Evolutionary conservation across 2,888 invertebrate genomes (phyloP).

Genomic region (Arctia plantaginis): DNA sequence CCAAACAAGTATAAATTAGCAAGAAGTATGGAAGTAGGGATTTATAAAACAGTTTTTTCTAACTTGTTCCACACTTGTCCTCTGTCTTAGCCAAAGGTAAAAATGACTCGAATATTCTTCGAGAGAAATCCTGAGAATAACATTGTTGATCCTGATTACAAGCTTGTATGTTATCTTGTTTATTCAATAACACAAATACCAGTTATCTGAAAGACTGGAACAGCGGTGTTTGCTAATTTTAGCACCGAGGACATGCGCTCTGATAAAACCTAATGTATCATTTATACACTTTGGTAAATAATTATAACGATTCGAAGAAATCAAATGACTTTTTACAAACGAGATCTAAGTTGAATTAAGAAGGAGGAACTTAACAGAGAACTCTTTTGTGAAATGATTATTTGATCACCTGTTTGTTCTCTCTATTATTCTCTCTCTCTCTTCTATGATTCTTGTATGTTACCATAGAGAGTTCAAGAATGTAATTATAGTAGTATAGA

Average conservation of each 20-base stretch:
- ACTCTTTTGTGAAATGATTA: too few species aligned
- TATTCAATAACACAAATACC: conserved; percentile 21
- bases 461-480: too few species aligned
- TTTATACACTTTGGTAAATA: not conserved
- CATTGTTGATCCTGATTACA: conserved; percentile 11
- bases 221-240: conserved; percentile 15
- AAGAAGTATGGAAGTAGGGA: too few species aligned
- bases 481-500: too few species aligned
- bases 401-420: too few species aligned
- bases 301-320: not conserved
- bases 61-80: not conserved
- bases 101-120: not conserved
- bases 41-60: too few species aligned
- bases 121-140: conserved; percentile 4
- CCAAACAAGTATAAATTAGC: too few species aligned
- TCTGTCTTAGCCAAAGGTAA: not conserved
- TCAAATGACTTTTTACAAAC: not conserved
- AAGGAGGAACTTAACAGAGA: not conserved
- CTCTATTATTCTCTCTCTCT: too few species aligned
- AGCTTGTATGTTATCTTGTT: conserved; percentile 17
- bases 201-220: conserved; percentile 16
- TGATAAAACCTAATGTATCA: conserved; percentile 1
- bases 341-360: not conserved
- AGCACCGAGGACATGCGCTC: conserved; percentile 15
- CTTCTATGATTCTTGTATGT: too few species aligned